A percentile compares a stretch with the other conserved stretches of the same genome.
phyloP scores from a whole-genome alignment of 1,140 invertebrate species.

The Caligus rogercresseyi region DNA sequence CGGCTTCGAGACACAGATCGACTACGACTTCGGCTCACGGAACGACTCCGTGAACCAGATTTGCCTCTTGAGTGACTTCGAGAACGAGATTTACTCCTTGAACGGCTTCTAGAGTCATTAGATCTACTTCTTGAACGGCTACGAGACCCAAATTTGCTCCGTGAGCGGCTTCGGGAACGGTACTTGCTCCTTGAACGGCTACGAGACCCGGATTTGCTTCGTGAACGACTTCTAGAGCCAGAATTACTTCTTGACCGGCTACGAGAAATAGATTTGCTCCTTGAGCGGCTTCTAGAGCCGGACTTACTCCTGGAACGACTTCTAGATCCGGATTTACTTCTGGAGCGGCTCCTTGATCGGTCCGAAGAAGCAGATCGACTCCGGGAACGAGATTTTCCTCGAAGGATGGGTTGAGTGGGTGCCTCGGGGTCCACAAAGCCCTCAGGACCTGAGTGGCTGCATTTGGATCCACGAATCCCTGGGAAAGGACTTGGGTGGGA shows the following conservation, averaged over 20 bases:
- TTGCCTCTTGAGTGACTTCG: neutral
- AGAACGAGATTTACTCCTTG: neutral
- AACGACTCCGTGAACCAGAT: neutral
- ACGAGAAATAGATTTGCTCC: neutral
- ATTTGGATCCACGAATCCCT: neutral
- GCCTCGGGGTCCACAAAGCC: neutral
- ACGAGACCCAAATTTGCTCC: neutral
- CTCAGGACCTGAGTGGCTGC: neutral
- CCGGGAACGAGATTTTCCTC: neutral
- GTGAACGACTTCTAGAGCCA: neutral
- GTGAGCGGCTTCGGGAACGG: neutral
- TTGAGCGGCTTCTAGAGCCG: neutral
- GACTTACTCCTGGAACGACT: neutral
- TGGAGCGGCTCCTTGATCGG: neutral
- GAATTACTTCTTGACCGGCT: neutral
- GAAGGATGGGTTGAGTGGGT: neutral
- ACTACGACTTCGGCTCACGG: neutral
- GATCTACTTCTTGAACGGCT: neutral
- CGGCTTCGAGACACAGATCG: neutral
- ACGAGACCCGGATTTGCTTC: constrained; percentile 3
- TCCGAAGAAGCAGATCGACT: neutral
- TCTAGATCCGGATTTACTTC: neutral
- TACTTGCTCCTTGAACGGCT: neutral
- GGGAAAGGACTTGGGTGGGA: neutral
- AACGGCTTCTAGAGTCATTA: neutral